Conservation (phyloP, 2,797 vertebrate species). For the Bovichtus diacanthus region DNA sequence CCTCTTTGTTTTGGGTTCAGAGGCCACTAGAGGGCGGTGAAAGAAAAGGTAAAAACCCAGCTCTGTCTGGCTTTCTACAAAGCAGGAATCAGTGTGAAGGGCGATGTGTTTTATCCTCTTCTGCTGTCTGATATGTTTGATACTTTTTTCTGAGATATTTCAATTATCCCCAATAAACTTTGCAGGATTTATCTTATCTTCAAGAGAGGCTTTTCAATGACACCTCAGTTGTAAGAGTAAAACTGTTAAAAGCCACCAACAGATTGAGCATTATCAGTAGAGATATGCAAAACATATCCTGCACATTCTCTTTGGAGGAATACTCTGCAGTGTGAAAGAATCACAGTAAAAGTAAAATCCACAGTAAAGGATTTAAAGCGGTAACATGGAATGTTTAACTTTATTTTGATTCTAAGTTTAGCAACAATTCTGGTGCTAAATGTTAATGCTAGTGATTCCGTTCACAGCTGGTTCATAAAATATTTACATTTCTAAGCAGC, state of each 20-base stretch:
- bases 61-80: background rate
- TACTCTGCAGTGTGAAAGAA: background rate
- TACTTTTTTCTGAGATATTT: background rate
- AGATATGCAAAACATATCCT: background rate
- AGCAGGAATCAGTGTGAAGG: background rate
- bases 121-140: background rate
- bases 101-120: background rate
- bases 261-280: background rate
- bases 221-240: background rate
- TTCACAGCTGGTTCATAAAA: background rate
- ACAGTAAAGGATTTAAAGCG: background rate
- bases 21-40: constrained; percentile 32
- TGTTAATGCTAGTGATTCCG: background rate
- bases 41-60: background rate
- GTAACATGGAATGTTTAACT: background rate
- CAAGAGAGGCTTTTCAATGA: background rate
- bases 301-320: background rate
- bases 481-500: background rate
- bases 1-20: no score
- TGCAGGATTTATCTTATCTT: background rate
- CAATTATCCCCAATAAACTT: background rate
- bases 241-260: background rate
- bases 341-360: no score
- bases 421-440: no score
- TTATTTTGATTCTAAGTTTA: background rate